Evolutionary conservation across 2,113 vertebrate genomes (phyloP).

Genomic region (Melanerpes aurifrons): DNA sequence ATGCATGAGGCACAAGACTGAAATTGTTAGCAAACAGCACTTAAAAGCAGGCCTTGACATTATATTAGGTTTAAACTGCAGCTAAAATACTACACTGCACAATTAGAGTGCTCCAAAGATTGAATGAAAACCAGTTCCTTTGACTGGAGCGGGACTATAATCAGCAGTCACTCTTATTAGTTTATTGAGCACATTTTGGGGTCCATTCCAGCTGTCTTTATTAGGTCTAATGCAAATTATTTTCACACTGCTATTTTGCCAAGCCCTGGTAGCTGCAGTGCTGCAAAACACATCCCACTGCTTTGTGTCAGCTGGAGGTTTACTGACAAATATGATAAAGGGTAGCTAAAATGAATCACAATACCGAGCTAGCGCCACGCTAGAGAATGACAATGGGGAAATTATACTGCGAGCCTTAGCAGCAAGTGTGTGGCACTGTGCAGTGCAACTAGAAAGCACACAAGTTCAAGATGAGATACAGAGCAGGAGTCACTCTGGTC

Average conservation of each 20-base stretch:
- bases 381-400: neutral
- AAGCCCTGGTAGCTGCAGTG: slow-evolving; percentile 22
- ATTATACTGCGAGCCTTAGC: neutral
- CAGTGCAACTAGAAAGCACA: neutral
- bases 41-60: slow-evolving; percentile 53
- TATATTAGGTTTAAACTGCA: slow-evolving; percentile 46
- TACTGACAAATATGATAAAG: slow-evolving; percentile 44
- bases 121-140: slow-evolving; percentile 62
- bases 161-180: slow-evolving; percentile 60
- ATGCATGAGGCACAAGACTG: neutral
- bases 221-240: slow-evolving; percentile 60
- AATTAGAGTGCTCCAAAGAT: slow-evolving; percentile 57
- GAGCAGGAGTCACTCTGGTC: neutral
- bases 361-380: neutral
- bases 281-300: slow-evolving; percentile 37
- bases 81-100: slow-evolving; percentile 6
- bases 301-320: slow-evolving; percentile 28
- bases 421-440: neutral
- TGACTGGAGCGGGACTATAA: slow-evolving; percentile 52
- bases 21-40: slow-evolving; percentile 57
- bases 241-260: slow-evolving; percentile 55
- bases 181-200: slow-evolving; percentile 65
- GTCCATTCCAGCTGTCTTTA: slow-evolving; percentile 61
- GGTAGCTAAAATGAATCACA: slow-evolving; percentile 7
- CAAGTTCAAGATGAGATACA: neutral